Percentiles rank a stretch among this genome's conserved stretches.
Conservation (phyloP, 2,113 vertebrate species). For the zebrafish (Danio rerio) region GRCz12tu NC_133181.1:49992501-49993000, state of each 20-base stretch:
- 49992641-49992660: slow-evolving; percentile 69
- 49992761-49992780: background rate
- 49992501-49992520: too few relatives aligned
- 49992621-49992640: slow-evolving; percentile 61
- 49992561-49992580: background rate
- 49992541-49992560: background rate
- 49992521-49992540: background rate
- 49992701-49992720: background rate
- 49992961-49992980: slow-evolving; percentile 7
- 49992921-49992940: slow-evolving; percentile 2
- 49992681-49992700: slow-evolving; percentile 73
- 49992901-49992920: background rate
- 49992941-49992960: slow-evolving; percentile 17
- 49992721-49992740: background rate
- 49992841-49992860: background rate
- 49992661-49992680: slow-evolving; percentile 78
- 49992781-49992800: background rate
- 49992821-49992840: background rate
- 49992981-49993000: slow-evolving; percentile 15
- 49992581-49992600: background rate
- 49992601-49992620: background rate
- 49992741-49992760: background rate
- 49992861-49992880: slow-evolving; percentile 12
- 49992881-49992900: background rate
- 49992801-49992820: background rate